These are phyloP conservation scores for Platichthys flesus DNA, from an alignment of 2,113 vertebrate genomes.

Conservation along the genomic window DNA sequence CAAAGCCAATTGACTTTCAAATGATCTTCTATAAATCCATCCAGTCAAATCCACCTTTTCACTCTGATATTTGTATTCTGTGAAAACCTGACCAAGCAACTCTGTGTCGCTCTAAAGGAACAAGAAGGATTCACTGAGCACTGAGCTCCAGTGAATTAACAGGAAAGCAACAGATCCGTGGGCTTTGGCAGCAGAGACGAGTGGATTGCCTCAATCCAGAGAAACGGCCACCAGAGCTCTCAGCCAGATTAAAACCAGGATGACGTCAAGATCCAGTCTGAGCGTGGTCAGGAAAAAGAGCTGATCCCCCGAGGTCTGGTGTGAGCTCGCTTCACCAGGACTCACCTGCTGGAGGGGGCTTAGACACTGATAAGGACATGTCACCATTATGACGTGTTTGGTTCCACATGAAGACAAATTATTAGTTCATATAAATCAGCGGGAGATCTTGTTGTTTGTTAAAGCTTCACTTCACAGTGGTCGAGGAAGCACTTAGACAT, in stretches of 20 bases:
- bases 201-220: not conserved
- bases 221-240: not conserved
- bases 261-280: slow-evolving; percentile 19
- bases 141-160: not conserved
- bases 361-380: not conserved
- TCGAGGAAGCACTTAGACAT: too few relatives aligned
- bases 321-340: fast-evolving
- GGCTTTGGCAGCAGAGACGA: not conserved
- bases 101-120: not conserved
- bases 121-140: not conserved
- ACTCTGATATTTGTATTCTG: not conserved
- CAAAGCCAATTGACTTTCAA: slow-evolving; percentile 34
- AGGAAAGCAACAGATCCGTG: not conserved
- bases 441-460: too few relatives aligned
- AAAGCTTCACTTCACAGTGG: too few relatives aligned
- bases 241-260: slow-evolving; percentile 14
- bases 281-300: not conserved
- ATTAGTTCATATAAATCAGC: too few relatives aligned
- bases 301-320: slow-evolving; percentile 7
- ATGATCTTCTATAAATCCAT: slow-evolving; percentile 11
- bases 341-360: not conserved
- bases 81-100: not conserved
- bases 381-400: too few relatives aligned
- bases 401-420: too few relatives aligned
- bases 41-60: not conserved